A percentile compares a stretch with the other conserved stretches of the same genome.
phyloP scores from a whole-genome alignment of 2,797 vertebrate species.

The Pachyuromys duprasi region DNA sequence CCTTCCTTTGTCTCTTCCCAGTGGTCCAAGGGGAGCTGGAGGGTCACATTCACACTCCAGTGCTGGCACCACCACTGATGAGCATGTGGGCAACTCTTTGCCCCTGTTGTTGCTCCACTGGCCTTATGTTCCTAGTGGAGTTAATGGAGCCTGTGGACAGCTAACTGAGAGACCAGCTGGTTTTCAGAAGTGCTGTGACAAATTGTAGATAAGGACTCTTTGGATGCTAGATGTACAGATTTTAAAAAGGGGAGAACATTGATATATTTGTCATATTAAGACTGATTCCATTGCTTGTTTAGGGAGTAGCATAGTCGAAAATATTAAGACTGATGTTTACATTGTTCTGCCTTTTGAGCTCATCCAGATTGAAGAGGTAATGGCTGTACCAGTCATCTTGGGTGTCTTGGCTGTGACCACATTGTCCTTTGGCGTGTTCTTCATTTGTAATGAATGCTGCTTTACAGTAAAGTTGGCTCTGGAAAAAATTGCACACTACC shows the following conservation, averaged over 20 bases:
- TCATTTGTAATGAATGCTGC: constrained; percentile 13
- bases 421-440: constrained; percentile 22
- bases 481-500: constrained; percentile 2
- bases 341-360: constrained; percentile 21
- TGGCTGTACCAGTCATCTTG: neutral
- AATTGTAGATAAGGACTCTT: neutral
- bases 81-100: neutral
- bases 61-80: neutral
- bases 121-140: neutral
- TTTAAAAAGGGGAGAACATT: neutral
- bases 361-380: neutral
- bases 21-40: neutral
- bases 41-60: neutral
- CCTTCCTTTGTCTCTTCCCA: neutral
- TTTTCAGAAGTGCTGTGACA: neutral
- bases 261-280: constrained; percentile 34
- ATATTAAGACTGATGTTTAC: constrained; percentile 49
- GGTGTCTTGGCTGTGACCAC: constrained; percentile 36
- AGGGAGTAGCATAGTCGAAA: constrained; percentile 8
- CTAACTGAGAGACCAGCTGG: neutral
- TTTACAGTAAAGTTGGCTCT: constrained; percentile 16
- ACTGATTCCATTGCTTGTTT: constrained; percentile 28
- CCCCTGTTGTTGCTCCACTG: neutral
- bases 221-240: neutral
- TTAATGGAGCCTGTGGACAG: neutral